Percentiles rank a stretch among this genome's conserved stretches.
phyloP scores from a whole-genome alignment of 2,888 invertebrate genomes.

The Pollenia griseotomentosa region DNA sequence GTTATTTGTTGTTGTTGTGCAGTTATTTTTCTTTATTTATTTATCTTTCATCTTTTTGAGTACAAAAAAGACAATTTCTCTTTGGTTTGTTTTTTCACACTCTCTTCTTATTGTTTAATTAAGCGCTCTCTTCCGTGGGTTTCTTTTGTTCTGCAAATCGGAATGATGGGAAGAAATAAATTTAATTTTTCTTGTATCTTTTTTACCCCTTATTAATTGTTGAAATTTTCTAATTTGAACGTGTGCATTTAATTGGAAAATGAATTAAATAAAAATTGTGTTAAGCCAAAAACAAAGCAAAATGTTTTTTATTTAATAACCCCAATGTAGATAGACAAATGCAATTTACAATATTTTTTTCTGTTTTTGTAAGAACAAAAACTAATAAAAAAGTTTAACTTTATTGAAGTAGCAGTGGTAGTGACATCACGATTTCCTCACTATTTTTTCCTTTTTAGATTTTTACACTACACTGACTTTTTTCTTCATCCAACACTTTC shows the following conservation, averaged over 20 bases:
- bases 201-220: conserved; percentile 42
- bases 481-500: conserved; percentile 53
- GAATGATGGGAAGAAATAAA: conserved; percentile 55
- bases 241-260: conserved; percentile 37
- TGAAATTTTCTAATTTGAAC: conserved; percentile 38
- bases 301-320: not conserved
- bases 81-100: conserved; percentile 45
- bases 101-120: conserved; percentile 72
- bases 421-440: conserved; percentile 75
- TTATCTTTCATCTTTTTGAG: conserved; percentile 39
- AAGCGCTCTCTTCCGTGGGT: conserved; percentile 66
- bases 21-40: conserved; percentile 24
- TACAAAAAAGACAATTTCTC: conserved; percentile 15
- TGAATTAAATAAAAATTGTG: conserved; percentile 59
- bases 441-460: conserved; percentile 30
- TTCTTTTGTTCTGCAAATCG: conserved; percentile 69
- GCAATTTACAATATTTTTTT: not conserved
- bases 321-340: not conserved
- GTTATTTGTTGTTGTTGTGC: conserved; percentile 30
- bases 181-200: conserved; percentile 51
- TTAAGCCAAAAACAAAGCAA: conserved; percentile 35
- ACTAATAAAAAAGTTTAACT: conserved; percentile 53
- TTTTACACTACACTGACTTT: conserved; percentile 63
- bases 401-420: conserved; percentile 55
- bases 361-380: conserved; percentile 31